Percentiles rank a stretch among this genome's conserved stretches.
Conservation (phyloP, 2,888 invertebrate genomes). For the Adelphocoris suturalis region DNA sequence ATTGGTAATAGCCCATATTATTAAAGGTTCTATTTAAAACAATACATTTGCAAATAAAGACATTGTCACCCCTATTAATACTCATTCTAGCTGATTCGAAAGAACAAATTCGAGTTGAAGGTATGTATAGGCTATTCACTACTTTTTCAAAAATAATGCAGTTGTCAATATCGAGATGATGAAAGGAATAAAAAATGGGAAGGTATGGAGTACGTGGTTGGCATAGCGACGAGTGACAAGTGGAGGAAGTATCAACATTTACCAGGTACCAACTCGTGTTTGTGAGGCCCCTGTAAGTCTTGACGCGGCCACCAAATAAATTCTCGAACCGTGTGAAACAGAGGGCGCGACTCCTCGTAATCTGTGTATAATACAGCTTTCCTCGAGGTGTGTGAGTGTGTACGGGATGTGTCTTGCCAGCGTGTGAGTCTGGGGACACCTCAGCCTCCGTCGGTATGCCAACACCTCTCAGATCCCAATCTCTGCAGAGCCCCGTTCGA, state of each 20-base stretch:
- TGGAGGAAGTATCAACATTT: not conserved
- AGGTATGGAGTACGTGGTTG: not conserved
- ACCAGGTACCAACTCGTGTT: not conserved
- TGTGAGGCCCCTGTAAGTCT: not conserved
- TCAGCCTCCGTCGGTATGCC: constrained; percentile 39
- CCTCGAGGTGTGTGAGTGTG: not conserved
- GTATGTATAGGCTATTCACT: too few relatives aligned
- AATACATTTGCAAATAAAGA: too few relatives aligned
- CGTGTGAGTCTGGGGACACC: constrained; percentile 13
- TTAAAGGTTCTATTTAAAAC: too few relatives aligned
- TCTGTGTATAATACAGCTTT: constrained; percentile 55
- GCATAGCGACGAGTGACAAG: not conserved
- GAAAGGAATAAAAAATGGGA: too few relatives aligned
- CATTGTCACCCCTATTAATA: too few relatives aligned
- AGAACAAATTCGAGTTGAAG: too few relatives aligned
- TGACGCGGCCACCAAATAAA: constrained; percentile 41
- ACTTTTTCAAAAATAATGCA: too few relatives aligned
- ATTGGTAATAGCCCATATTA: too few relatives aligned
- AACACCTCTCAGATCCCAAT: constrained; percentile 56
- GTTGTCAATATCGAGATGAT: too few relatives aligned
- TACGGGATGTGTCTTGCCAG: not conserved
- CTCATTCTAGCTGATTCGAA: too few relatives aligned
- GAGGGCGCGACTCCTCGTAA: constrained; percentile 40
- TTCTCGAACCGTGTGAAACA: constrained; percentile 60
- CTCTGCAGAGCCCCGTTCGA: constrained; percentile 1